phyloP scores from a whole-genome alignment of 1,140 invertebrate genomes.

The Trichonephila clavipes region DNA sequence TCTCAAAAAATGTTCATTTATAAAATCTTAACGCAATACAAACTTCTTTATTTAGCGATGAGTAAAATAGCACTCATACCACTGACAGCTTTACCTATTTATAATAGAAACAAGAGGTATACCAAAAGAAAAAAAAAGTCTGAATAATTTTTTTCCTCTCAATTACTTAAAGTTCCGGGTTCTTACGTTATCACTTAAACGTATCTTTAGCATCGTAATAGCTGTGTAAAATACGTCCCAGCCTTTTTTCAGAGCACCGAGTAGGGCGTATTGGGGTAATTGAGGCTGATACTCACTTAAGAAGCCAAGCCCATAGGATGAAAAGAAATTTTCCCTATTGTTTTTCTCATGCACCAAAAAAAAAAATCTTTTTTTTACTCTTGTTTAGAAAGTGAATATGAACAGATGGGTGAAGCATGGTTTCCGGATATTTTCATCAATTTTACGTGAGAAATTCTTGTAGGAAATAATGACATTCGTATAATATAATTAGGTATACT shows the following conservation, averaged over 20 bases:
- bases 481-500: not conserved
- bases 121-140: not conserved
- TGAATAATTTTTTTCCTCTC: not conserved
- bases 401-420: not conserved
- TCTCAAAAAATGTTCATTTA: too few relatives aligned
- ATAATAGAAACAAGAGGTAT: not conserved
- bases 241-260: not conserved
- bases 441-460: not conserved
- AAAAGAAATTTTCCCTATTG: not conserved
- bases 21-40: too few relatives aligned
- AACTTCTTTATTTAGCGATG: too few relatives aligned
- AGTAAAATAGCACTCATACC: too few relatives aligned
- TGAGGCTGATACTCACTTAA: conserved; percentile 36
- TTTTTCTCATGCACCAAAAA: not conserved
- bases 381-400: not conserved
- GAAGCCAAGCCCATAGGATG: not conserved
- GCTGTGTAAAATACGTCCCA: not conserved
- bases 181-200: conserved; percentile 41
- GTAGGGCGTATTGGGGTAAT: conserved; percentile 41
- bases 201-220: conserved; percentile 46
- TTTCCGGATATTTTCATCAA: not conserved
- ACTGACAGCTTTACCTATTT: too few relatives aligned
- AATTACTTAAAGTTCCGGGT: conserved; percentile 53
- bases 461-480: not conserved
- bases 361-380: not conserved